A percentile compares a stretch with the other conserved stretches of the same genome.
Evolutionary conservation across 2,113 vertebrate genomes (phyloP).

Genomic region (Abramis brama): DNA sequence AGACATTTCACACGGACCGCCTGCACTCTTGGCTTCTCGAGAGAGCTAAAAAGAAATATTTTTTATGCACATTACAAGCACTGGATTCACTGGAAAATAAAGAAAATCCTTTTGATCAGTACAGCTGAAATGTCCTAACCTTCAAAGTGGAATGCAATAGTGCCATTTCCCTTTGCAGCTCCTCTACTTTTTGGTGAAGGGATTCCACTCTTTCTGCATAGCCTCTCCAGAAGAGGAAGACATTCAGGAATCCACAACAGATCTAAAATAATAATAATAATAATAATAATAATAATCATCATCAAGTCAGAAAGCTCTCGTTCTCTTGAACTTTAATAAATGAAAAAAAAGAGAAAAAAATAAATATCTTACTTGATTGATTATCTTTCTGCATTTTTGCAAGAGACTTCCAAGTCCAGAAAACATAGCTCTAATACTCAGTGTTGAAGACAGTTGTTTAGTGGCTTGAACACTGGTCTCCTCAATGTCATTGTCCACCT

Average conservation of each 20-base stretch:
- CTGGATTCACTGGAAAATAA: background rate
- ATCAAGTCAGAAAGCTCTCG: background rate
- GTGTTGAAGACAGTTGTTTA: background rate
- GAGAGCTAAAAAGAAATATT: conserved; percentile 1
- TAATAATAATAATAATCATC: too few species aligned
- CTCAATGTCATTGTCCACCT: background rate
- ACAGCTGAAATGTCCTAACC: conserved; percentile 61
- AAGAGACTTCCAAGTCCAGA: conserved; percentile 36
- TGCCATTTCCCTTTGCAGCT: conserved; percentile 77
- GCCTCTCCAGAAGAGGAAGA: conserved; percentile 70
- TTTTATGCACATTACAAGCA: background rate
- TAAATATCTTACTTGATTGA: conserved; percentile 48
- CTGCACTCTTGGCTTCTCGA: conserved; percentile 2
- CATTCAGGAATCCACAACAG: conserved; percentile 63
- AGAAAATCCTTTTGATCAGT: background rate
- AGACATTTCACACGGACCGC: background rate
- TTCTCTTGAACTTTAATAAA: background rate
- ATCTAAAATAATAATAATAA: conserved; percentile 28
- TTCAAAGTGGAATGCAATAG: conserved; percentile 72
- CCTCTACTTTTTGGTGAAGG: conserved; percentile 73
- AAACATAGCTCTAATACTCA: conserved; percentile 27
- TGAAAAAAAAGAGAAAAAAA: background rate
- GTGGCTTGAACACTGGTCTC: conserved; percentile 14
- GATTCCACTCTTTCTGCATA: conserved; percentile 68
- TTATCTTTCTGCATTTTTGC: conserved; percentile 40